A percentile compares a stretch with the other conserved stretches of the same genome.
These are phyloP conservation scores for Capreolus pygargus DNA, from an alignment of 2,113 vertebrate species.

Conservation along the genomic window DNA sequence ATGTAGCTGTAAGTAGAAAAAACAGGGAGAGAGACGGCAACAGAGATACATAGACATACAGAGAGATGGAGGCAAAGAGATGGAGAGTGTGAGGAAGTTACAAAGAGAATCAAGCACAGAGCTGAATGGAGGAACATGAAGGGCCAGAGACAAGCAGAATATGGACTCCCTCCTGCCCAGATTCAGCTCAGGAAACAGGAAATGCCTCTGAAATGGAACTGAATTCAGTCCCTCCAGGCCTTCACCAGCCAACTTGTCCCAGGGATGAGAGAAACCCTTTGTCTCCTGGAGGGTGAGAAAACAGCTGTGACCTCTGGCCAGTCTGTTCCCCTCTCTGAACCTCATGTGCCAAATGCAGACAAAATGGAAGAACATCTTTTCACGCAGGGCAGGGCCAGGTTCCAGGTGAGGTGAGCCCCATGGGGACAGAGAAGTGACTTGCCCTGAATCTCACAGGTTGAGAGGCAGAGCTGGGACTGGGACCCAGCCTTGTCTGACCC, in stretches of 20 bases:
- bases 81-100: not conserved
- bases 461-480: not conserved
- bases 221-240: not conserved
- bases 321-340: not conserved
- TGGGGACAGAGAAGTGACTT: not conserved
- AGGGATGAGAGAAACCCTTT: not conserved
- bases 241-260: not conserved
- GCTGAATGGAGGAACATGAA: not conserved
- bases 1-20: not conserved
- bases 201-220: slow-evolving; percentile 5
- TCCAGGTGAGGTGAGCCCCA: not conserved
- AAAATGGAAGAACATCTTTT: not conserved
- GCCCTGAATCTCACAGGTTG: not conserved
- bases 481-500: not conserved
- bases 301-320: not conserved
- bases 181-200: not conserved
- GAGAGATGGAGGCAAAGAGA: not conserved
- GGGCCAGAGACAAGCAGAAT: not conserved
- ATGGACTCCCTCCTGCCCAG: not conserved
- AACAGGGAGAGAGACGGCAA: not conserved
- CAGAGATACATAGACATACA: not conserved
- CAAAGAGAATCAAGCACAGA: not conserved
- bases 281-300: not conserved
- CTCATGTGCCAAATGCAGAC: not conserved
- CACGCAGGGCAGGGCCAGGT: not conserved